Evolutionary conservation across 2,797 vertebrate species (phyloP).

Genomic region (Rhyacichthys aspro): DNA sequence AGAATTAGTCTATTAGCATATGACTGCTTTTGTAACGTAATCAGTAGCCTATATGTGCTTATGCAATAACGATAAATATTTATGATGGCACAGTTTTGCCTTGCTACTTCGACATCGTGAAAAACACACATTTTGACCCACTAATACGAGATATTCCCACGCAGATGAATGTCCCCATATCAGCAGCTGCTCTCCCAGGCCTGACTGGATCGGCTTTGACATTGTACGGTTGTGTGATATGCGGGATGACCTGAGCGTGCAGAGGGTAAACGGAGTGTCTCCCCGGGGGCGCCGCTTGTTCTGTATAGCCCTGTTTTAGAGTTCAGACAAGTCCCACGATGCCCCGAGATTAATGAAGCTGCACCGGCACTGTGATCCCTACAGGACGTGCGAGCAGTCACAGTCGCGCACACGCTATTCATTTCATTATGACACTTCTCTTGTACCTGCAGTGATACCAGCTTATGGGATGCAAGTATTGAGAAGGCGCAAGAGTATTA

Average conservation of each 20-base stretch:
- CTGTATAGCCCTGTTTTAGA: slow-evolving; percentile 68
- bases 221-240: slow-evolving; percentile 62
- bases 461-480: slow-evolving; percentile 7
- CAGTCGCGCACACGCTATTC: slow-evolving; percentile 40
- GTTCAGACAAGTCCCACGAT: slow-evolving; percentile 72
- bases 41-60: too few relatives aligned
- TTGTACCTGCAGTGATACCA: slow-evolving; percentile 26
- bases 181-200: slow-evolving; percentile 23
- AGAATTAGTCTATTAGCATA: too few relatives aligned
- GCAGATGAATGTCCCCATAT: slow-evolving; percentile 14
- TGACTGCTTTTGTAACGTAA: too few relatives aligned
- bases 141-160: slow-evolving; percentile 7
- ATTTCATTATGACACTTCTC: slow-evolving; percentile 46
- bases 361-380: slow-evolving; percentile 67
- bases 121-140: slow-evolving; percentile 26
- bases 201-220: slow-evolving; percentile 51
- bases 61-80: too few relatives aligned
- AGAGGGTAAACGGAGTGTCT: slow-evolving; percentile 72
- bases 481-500: background rate
- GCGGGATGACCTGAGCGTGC: slow-evolving; percentile 66
- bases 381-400: slow-evolving; percentile 55
- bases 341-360: slow-evolving; percentile 78
- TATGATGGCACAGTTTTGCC: too few relatives aligned
- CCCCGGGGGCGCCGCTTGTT: slow-evolving; percentile 55
- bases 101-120: slow-evolving; percentile 15